Evolutionary conservation across 2,113 vertebrate species (phyloP), one percentile per base, ranked within the genome.

Genomic region (Mastomys natalensis): DNA sequence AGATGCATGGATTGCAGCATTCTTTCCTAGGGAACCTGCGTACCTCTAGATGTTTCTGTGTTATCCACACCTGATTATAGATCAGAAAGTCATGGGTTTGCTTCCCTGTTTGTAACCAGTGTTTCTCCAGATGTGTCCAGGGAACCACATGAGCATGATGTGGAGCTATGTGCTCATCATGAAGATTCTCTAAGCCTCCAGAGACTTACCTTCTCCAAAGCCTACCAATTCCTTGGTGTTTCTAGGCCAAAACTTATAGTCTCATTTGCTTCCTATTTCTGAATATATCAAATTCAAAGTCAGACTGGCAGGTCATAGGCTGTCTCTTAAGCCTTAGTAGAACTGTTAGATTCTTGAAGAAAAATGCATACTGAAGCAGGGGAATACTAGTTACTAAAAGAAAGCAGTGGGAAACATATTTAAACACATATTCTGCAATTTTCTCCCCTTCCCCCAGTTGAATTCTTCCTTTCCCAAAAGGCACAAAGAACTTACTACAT

Each of bases 241-340:
- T 1, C 29, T 68, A 11, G 53, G 26, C 58, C 68, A 48, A 3
- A 13, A 24, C n/a, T 96, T 76, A 3, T 16, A 55, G 22, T 89
- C 53, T 74, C 22, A 31, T 92, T 62, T 55, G 37, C 15, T 95
- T 89, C 55, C 55, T 40, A 4, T 68, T 93, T 90, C n/a, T 95
- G 58, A 76, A 40, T 29, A 13, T 26, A 26, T 70, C 90, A 73
- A 58, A 37, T 81, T 88, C 55, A 0, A 22, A 12, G 37, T 7
- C 19, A 51, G 4, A 73, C 11, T n/a, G 4, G 5, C 40, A 51
- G 60, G 45, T 34, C 58, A 64, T n/a, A 80, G 60, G 3, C 13
- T 77, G 3, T 51, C 37, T 86, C 16, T 70, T 70, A 84, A 68
- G 16, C 22, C 31, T 16, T 53, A 19, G 55, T 43, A 82, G 60